phyloP scores from a whole-genome alignment of 1,140 invertebrate genomes.

The Aphis craccivora region DNA sequence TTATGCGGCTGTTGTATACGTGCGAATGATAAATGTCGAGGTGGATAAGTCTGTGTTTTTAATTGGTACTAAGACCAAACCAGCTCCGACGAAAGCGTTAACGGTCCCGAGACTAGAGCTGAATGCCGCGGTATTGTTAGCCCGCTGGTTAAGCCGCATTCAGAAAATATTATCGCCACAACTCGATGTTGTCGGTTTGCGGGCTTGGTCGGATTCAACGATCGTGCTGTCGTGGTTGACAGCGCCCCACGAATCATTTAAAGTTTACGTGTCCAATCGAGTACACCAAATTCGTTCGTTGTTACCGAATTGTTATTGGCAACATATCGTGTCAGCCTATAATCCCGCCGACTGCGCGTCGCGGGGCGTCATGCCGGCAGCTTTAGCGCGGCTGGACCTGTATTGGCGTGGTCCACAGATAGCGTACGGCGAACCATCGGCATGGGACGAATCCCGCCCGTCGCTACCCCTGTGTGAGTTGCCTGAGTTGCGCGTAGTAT shows the following conservation, averaged over 20 bases:
- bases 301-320: constrained; percentile 14
- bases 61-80: constrained; percentile 59
- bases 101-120: constrained; percentile 64
- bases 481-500: too few relatives aligned
- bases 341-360: constrained; percentile 63
- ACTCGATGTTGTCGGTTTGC: neutral
- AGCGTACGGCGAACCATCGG: neutral
- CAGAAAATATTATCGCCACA: neutral
- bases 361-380: constrained; percentile 43
- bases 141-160: constrained; percentile 34
- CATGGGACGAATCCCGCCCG: too few relatives aligned
- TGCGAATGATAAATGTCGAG: constrained; percentile 48
- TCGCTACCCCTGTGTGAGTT: too few relatives aligned
- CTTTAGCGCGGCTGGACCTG: neutral
- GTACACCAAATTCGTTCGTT: constrained; percentile 14
- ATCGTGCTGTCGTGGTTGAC: constrained; percentile 62
- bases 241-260: constrained; percentile 58
- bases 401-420: constrained; percentile 13
- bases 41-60: constrained; percentile 6
- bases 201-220: constrained; percentile 63
- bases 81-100: constrained; percentile 62
- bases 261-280: constrained; percentile 49
- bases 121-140: constrained; percentile 63
- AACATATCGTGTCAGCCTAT: constrained; percentile 48
- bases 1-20: constrained; percentile 62